phyloP scores from a whole-genome alignment of 2,113 vertebrate genomes.

The Phycodurus eques region DNA sequence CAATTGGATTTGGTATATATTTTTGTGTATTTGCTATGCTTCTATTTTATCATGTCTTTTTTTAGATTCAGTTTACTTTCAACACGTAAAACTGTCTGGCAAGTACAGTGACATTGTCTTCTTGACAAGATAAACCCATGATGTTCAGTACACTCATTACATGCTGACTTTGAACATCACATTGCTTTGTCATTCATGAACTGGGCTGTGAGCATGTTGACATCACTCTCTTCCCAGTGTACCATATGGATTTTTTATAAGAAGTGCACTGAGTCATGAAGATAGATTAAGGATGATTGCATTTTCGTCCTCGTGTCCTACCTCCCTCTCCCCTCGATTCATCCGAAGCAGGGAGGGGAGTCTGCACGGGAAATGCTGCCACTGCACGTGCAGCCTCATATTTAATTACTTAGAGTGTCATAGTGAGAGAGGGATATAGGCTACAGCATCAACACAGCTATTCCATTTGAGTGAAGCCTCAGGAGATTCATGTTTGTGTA shows the following conservation, averaged over 20 bases:
- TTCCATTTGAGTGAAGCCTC: constrained; percentile 44
- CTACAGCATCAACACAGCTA: constrained; percentile 45
- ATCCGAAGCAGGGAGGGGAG: constrained; percentile 8
- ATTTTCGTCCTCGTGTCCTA: constrained; percentile 18
- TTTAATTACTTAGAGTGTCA: constrained; percentile 70
- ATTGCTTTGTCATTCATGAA: constrained; percentile 5
- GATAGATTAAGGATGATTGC: constrained; percentile 37
- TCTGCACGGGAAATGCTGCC: constrained; percentile 19
- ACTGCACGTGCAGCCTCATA: constrained; percentile 51
- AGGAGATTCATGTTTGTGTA: constrained; percentile 24
- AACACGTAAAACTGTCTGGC: background rate
- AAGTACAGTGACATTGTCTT: background rate
- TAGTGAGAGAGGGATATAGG: constrained; percentile 34
- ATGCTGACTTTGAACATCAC: background rate
- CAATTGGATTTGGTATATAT: background rate
- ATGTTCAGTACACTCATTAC: background rate
- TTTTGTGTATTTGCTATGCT: background rate
- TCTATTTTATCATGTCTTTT: background rate
- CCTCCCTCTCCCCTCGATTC: constrained; percentile 12
- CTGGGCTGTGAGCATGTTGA: background rate
- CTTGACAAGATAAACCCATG: background rate
- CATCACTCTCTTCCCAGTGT: constrained; percentile 2
- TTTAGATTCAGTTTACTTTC: background rate
- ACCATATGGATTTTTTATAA: constrained; percentile 21
- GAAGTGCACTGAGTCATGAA: constrained; percentile 13